Evolutionary conservation across 2,888 invertebrate genomes (phyloP).

Genomic region (Hipparchia semele): DNA sequence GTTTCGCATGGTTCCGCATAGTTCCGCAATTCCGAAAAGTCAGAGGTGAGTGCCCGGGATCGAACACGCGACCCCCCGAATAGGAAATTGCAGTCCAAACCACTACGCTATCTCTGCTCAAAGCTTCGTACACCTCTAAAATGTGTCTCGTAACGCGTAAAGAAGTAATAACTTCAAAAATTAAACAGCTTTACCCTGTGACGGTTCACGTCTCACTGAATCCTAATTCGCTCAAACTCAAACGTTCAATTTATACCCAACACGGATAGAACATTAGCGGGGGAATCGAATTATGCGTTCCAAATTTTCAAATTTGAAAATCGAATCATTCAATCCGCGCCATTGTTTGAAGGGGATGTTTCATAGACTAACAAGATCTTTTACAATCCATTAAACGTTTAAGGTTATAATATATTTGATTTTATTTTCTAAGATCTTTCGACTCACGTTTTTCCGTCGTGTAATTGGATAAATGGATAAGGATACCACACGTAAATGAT

Average conservation of each 20-base stretch:
- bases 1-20: too few relatives aligned
- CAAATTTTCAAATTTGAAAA: conserved; percentile 72
- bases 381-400: conserved; percentile 10
- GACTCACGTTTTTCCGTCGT: too few relatives aligned
- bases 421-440: background rate
- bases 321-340: conserved; percentile 59
- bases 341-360: conserved; percentile 59
- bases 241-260: conserved; percentile 69
- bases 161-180: conserved; percentile 32
- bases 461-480: too few relatives aligned
- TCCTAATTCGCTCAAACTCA: conserved; percentile 66
- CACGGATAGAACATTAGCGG: conserved; percentile 73
- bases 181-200: conserved; percentile 48
- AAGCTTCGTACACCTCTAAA: too few relatives aligned
- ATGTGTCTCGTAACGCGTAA: background rate
- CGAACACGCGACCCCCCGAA: too few relatives aligned
- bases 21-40: too few relatives aligned
- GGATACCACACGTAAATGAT: too few relatives aligned
- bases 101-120: too few relatives aligned
- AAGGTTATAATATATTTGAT: conserved; percentile 4
- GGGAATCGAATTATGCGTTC: conserved; percentile 71
- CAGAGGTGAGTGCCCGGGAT: too few relatives aligned
- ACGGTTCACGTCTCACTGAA: conserved; percentile 57
- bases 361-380: conserved; percentile 42
- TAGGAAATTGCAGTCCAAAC: too few relatives aligned